Percentiles rank a stretch among this genome's conserved stretches.
phyloP scores from a whole-genome alignment of 2,113 vertebrate genomes.

The Semnornis frantzii region DNA sequence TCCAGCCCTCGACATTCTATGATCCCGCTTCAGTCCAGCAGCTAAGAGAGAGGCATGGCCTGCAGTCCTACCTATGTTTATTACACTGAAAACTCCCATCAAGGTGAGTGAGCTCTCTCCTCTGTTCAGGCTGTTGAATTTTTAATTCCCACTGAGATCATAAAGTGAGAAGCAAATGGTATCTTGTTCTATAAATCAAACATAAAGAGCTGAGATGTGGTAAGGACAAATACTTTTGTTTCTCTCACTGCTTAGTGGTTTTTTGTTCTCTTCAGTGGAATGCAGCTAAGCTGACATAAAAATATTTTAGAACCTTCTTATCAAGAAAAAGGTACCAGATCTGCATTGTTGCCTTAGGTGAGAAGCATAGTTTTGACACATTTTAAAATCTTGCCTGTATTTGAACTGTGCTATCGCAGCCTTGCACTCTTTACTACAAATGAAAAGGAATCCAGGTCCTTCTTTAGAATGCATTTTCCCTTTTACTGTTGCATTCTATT shows the following conservation, averaged over 20 bases:
- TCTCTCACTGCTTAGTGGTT: neutral
- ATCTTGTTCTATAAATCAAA: neutral
- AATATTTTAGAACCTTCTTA: constrained; percentile 22
- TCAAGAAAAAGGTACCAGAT: neutral
- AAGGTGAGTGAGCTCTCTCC: neutral
- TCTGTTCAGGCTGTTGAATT: neutral
- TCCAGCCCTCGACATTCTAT: too few relatives aligned
- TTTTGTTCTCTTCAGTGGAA: neutral
- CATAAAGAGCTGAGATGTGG: neutral
- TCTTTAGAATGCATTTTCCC: neutral
- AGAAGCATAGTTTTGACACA: neutral
- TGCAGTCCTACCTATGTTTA: neutral
- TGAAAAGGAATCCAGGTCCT: constrained; percentile 1
- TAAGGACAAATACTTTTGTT: neutral
- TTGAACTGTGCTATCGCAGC: constrained; percentile 14
- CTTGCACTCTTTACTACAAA: neutral
- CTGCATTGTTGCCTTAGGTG: neutral
- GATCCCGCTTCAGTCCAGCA: neutral
- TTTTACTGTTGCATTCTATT: constrained; percentile 21
- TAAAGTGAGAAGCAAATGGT: neutral
- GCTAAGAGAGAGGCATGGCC: neutral
- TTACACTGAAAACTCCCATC: neutral
- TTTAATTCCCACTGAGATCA: neutral
- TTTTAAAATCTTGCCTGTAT: neutral
- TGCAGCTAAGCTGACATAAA: neutral